Conservation (phyloP, 2,797 vertebrate species). For the Gobio occitaniae region DNA sequence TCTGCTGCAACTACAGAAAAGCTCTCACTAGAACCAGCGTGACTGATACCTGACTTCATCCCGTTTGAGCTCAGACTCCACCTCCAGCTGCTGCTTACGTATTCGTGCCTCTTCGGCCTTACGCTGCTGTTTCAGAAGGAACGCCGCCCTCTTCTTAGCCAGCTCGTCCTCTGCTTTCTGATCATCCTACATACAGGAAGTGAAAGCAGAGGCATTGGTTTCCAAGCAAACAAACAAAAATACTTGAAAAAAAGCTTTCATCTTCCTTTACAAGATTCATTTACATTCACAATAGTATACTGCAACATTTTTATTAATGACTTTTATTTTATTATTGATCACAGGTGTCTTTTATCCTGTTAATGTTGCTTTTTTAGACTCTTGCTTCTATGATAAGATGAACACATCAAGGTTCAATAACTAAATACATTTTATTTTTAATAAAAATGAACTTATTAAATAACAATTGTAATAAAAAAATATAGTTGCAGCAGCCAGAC, state of each 20-base stretch:
- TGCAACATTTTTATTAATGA: background rate
- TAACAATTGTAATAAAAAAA: background rate
- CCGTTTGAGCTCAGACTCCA: constrained; percentile 83
- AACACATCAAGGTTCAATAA: background rate
- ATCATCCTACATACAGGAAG: constrained; percentile 76
- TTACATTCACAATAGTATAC: background rate
- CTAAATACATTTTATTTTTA: background rate
- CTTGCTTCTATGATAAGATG: no score
- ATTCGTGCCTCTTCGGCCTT: constrained; percentile 85
- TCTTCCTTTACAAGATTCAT: no score
- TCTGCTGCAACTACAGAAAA: background rate
- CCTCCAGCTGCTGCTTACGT: constrained; percentile 84
- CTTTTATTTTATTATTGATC: background rate
- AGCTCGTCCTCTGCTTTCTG: constrained; percentile 88
- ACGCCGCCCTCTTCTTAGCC: constrained; percentile 84
- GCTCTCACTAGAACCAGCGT: background rate
- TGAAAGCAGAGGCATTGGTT: background rate
- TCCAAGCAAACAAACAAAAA: background rate
- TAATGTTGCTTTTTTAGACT: no score
- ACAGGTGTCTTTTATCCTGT: background rate
- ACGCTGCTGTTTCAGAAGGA: constrained; percentile 87
- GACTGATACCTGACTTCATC: constrained; percentile 83
- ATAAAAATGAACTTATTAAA: background rate
- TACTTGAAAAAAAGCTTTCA: no score
- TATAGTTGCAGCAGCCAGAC: no score